Evolutionary conservation across 1,140 invertebrate species (phyloP).

Genomic region (Drosophila miranda): DNA sequence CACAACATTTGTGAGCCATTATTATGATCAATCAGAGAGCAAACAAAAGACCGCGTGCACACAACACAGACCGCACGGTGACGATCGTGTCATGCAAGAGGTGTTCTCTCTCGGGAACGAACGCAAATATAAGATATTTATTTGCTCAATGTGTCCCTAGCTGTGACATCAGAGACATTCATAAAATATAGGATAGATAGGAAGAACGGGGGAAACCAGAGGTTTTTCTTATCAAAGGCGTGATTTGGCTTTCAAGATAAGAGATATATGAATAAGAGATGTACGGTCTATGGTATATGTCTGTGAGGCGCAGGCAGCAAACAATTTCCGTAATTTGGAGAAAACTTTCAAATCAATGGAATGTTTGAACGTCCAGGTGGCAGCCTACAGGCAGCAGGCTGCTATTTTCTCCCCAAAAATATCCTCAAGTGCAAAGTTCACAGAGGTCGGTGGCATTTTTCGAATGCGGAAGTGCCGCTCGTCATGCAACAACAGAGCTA

Average conservation of each 20-base stretch:
- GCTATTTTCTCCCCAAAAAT: no score
- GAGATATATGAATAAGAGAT: background rate
- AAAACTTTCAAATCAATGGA: no score
- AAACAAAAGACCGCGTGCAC: constrained; percentile 14
- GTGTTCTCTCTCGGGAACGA: constrained; percentile 19
- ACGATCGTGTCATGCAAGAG: constrained; percentile 13
- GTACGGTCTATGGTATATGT: no score
- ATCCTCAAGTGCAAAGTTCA: no score
- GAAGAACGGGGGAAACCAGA: constrained; percentile 16
- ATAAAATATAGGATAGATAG: no score
- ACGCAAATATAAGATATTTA: constrained; percentile 27
- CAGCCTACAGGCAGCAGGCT: background rate
- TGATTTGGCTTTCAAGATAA: constrained; percentile 20
- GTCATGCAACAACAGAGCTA: no score
- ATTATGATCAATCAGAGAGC: constrained; percentile 38
- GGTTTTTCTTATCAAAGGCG: constrained; percentile 29
- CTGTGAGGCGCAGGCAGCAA: background rate
- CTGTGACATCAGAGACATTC: constrained; percentile 2
- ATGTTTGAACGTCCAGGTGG: no score
- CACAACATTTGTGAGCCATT: constrained; percentile 10
- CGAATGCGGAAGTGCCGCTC: no score
- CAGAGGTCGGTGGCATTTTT: no score
- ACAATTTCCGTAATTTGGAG: background rate
- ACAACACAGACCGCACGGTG: background rate
- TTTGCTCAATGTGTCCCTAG: constrained; percentile 11